Evolutionary conservation across 2,113 vertebrate species (phyloP).

Genomic region (Asarcornis scutulata): DNA sequence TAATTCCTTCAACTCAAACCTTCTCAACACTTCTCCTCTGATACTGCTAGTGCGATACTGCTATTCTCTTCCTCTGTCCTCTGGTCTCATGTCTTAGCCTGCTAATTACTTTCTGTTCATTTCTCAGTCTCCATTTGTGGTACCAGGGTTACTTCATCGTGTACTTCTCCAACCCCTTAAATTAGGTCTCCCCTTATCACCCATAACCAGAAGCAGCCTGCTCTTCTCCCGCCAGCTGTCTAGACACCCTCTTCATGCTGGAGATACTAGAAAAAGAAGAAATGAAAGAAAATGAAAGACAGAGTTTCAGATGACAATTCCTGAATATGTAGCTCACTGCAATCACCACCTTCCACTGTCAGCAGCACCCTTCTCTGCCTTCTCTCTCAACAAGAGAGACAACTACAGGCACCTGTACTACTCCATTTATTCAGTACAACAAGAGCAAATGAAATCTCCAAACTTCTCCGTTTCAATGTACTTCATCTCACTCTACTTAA

Average conservation of each 20-base stretch:
- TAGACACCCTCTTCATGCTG: neutral
- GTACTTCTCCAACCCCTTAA: neutral
- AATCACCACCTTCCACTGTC: neutral
- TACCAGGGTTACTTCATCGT: neutral
- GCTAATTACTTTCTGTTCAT: neutral
- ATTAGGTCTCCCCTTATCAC: neutral
- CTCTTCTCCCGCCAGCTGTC: neutral
- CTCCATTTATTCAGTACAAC: neutral
- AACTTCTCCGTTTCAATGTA: neutral
- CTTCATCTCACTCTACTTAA: neutral
- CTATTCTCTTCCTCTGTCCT: neutral
- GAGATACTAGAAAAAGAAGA: neutral
- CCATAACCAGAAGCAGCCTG: neutral
- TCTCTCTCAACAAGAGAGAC: neutral
- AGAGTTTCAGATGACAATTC: neutral
- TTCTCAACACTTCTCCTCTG: neutral
- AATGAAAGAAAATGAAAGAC: neutral
- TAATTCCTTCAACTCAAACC: neutral
- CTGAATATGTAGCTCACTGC: accelerated
- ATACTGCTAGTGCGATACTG: neutral
- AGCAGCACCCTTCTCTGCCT: neutral
- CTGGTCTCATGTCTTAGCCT: neutral
- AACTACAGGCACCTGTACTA: neutral
- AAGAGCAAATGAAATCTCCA: neutral
- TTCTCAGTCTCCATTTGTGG: neutral